Percentiles rank a stretch among this genome's conserved stretches.
Evolutionary conservation across 2,888 invertebrate genomes (phyloP).

Genomic region (Drosophila vallismaia): DNA sequence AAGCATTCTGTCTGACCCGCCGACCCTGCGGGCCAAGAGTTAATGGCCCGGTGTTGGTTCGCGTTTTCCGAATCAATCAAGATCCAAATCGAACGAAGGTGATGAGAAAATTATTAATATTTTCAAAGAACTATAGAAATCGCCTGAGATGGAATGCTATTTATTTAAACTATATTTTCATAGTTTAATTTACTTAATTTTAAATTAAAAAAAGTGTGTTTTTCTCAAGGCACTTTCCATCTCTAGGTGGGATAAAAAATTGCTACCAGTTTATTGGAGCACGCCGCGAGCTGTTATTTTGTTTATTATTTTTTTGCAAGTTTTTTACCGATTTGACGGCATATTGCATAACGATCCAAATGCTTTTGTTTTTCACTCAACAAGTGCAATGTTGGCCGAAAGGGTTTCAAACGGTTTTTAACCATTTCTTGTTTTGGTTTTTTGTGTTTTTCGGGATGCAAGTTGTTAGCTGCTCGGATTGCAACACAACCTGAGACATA

Average conservation of each 20-base stretch:
- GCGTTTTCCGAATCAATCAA: slow-evolving; percentile 28
- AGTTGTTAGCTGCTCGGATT: slow-evolving; percentile 13
- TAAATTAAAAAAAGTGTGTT: too few species aligned
- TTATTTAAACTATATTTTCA: not conserved
- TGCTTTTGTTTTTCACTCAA: slow-evolving; percentile 2
- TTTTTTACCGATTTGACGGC: slow-evolving; percentile 36
- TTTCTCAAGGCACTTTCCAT: not conserved
- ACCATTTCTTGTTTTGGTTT: not conserved
- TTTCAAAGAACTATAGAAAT: not conserved
- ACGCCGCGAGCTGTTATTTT: slow-evolving; percentile 32
- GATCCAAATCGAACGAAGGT: slow-evolving; percentile 10
- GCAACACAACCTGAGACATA: slow-evolving; percentile 17
- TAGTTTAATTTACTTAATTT: too few species aligned
- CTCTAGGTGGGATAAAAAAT: slow-evolving; percentile 7
- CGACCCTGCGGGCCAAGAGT: slow-evolving; percentile 30
- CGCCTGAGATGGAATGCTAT: too few species aligned
- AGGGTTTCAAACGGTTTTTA: slow-evolving; percentile 1
- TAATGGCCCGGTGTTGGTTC: slow-evolving; percentile 19
- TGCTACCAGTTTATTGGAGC: slow-evolving; percentile 31
- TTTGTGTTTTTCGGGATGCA: not conserved
- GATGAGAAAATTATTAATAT: not conserved
- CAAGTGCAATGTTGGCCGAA: slow-evolving; percentile 15
- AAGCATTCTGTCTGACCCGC: slow-evolving; percentile 38
- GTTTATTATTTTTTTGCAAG: slow-evolving; percentile 31
- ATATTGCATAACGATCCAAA: slow-evolving; percentile 65